Evolutionary conservation across 2,888 invertebrate genomes (phyloP).

Genomic region (Uloborus plumipes): DNA sequence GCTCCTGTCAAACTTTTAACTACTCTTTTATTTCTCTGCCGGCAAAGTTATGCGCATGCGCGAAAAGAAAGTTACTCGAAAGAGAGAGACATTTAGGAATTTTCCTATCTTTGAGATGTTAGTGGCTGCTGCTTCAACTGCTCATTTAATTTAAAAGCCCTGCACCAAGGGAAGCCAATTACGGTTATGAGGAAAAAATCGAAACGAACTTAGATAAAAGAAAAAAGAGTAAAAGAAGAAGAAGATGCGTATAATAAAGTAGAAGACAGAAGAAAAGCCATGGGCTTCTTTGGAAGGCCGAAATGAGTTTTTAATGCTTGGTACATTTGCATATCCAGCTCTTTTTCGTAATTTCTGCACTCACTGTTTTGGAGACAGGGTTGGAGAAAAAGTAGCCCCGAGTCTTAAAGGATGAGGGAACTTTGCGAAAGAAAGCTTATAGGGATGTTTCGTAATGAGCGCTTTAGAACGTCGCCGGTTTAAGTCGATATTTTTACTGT

Average conservation of each 20-base stretch:
- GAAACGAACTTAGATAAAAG: neutral
- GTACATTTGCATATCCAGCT: constrained; percentile 56
- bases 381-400: constrained; percentile 33
- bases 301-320: constrained; percentile 62
- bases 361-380: constrained; percentile 35
- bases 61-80: constrained; percentile 17
- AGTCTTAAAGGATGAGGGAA: constrained; percentile 31
- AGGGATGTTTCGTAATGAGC: constrained; percentile 4
- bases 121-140: constrained; percentile 7
- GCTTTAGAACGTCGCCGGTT: neutral
- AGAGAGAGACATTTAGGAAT: constrained; percentile 1
- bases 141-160: constrained; percentile 54
- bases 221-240: neutral
- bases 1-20: constrained; percentile 11
- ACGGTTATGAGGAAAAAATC: constrained; percentile 15
- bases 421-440: constrained; percentile 3
- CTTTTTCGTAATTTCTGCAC: constrained; percentile 42
- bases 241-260: neutral
- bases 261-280: constrained; percentile 16
- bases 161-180: constrained; percentile 49
- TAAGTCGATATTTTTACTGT: no score
- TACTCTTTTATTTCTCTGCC: constrained; percentile 35
- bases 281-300: constrained; percentile 18
- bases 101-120: constrained; percentile 19
- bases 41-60: neutral